Percentiles rank a stretch among this genome's conserved stretches.
These are phyloP conservation scores for Atopsyche davidsoni DNA, from an alignment of 1,140 invertebrate species.

Conservation along the genomic window DNA sequence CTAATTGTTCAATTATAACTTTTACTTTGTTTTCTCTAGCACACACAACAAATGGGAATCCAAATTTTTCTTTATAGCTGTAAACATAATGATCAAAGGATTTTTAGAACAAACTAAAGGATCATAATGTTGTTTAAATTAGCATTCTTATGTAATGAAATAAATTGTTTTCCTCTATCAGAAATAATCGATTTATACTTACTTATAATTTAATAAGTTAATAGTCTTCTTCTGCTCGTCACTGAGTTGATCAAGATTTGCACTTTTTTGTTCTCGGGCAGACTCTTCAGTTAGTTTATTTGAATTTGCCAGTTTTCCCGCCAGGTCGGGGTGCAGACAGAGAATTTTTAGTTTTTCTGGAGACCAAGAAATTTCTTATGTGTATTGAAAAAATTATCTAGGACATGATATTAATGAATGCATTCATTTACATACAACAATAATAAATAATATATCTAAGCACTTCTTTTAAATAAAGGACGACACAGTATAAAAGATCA, in stretches of 20 bases:
- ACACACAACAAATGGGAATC: constrained; percentile 67
- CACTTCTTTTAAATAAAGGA: too few species aligned
- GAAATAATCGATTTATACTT: constrained; percentile 30
- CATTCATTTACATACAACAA: too few species aligned
- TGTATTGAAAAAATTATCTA: too few species aligned
- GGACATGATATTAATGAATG: too few species aligned
- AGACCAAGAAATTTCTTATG: constrained; percentile 28
- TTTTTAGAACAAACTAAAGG: constrained; percentile 11
- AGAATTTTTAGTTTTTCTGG: constrained; percentile 53
- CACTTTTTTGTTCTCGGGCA: constrained; percentile 51
- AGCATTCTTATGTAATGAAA: constrained; percentile 10
- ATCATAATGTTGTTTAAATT: constrained; percentile 3
- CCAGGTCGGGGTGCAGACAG: constrained; percentile 58
- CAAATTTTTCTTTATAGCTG: constrained; percentile 61
- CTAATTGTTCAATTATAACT: constrained; percentile 53
- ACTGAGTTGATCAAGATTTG: constrained; percentile 51
- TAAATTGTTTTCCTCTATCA: too few species aligned
- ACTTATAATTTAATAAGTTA: constrained; percentile 50
- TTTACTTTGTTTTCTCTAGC: constrained; percentile 59
- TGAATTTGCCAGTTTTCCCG: constrained; percentile 51
- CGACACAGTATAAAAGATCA: too few species aligned
- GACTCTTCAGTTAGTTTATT: constrained; percentile 56
- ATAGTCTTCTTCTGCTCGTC: constrained; percentile 48
- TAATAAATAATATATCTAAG: too few species aligned
- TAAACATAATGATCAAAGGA: constrained; percentile 27